Base-by-base conservation (phyloP, 1,140 invertebrate species). In the Zaprionus kolodkinae region DNA sequence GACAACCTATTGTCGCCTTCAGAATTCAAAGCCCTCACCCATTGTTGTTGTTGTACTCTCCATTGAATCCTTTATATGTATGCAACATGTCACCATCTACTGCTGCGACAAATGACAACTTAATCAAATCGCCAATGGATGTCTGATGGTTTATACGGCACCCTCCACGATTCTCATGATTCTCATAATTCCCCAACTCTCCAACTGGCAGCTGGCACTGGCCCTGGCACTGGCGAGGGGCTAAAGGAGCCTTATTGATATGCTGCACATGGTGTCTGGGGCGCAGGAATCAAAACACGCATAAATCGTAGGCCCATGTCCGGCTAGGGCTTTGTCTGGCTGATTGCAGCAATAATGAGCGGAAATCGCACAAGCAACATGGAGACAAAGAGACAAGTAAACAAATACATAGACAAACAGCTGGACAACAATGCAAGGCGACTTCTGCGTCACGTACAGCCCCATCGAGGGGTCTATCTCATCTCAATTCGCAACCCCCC, bases 301-400 rank as follows among this genome's bases (percentile, higher is more conserved):
- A 87, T 87, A 87, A 87, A 81, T 88, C 74, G 72, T 55, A 61
- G 60, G 79, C 63, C 56, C 61, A 72, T 57, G 67, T 65, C 63
- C 54, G 52, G 65, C 48, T 66, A 57, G 52, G 62, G 55, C 75
- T 77, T 59, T 68, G 64, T 66, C 76, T 67, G 79, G 35, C 69
- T 84, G 84, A 88, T 88, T 88, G 84, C 80, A 78, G 78, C 74
- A 81, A 88, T 88, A 88, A 88, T 88, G 84, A 88, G 85, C 84
- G 77, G 74, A 81, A 84, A 85, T 84, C 73, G 71, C 65, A 79
- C 74, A 66, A 62, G 72, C 69, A 84, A 85, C 73, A 80, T 73
- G 79, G 68, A 57, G 57, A 59, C 81, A 75, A 60, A 45, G 45
- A 17, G 45, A 50, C 45, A 50, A 50, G 45, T 50, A 50, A 50